These are phyloP conservation scores for Glossosoma conforme DNA, from an alignment of 1,140 invertebrate species.

Conservation along the genomic window DNA sequence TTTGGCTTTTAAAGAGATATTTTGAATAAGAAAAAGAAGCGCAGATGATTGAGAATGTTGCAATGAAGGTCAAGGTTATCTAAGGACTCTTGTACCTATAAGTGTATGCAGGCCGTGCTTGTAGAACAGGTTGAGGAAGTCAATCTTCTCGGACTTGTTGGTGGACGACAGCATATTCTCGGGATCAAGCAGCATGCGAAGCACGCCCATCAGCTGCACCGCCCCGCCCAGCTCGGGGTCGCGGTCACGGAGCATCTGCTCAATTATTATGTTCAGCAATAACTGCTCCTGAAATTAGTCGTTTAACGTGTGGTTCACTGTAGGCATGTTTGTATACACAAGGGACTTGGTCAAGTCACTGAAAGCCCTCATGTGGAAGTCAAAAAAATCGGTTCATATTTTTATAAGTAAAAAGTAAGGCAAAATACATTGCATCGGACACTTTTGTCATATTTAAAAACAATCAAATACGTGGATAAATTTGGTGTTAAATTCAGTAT, in stretches of 20 bases:
- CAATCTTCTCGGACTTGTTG: slow-evolving; percentile 95
- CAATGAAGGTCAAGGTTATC: not conserved
- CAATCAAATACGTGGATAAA: not conserved
- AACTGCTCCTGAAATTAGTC: slow-evolving; percentile 77
- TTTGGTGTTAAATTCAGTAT: not conserved
- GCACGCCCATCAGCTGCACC: slow-evolving; percentile 90
- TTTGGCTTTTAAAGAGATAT: not conserved
- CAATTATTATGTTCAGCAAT: slow-evolving; percentile 94
- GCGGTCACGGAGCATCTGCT: slow-evolving; percentile 87
- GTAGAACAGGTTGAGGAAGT: slow-evolving; percentile 98
- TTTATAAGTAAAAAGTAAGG: too few relatives aligned
- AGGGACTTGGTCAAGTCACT: too few relatives aligned
- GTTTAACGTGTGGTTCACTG: too few relatives aligned
- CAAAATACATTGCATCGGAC: too few relatives aligned
- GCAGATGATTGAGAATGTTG: not conserved
- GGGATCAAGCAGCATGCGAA: slow-evolving; percentile 92
- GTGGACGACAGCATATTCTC: slow-evolving; percentile 95
- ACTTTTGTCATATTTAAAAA: too few relatives aligned
- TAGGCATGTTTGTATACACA: too few relatives aligned
- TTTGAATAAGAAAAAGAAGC: not conserved
- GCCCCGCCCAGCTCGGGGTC: slow-evolving; percentile 92
- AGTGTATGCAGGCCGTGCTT: slow-evolving; percentile 95
- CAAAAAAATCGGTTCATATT: too few relatives aligned
- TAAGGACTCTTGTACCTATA: slow-evolving; percentile 69
- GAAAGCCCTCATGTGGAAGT: too few relatives aligned